Conservation (phyloP, 1,140 invertebrate species). For the Archegozetes longisetosus region DNA sequence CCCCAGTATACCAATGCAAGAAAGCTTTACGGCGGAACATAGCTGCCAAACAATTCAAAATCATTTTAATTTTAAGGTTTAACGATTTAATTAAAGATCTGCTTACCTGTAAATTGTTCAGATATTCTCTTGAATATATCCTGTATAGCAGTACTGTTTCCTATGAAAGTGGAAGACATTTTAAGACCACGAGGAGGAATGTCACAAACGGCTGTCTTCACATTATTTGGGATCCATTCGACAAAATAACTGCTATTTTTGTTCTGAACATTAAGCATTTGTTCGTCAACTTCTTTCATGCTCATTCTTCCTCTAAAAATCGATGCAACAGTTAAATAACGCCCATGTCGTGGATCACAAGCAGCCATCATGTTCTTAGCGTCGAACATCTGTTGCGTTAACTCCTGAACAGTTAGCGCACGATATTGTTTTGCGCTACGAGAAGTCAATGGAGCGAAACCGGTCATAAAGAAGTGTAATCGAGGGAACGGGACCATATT, state of each 20-base stretch:
- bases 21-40: slow-evolving; percentile 22
- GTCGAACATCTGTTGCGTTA: slow-evolving; percentile 68
- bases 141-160: slow-evolving; percentile 71
- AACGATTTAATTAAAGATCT: background rate
- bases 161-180: slow-evolving; percentile 82
- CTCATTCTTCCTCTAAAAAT: slow-evolving; percentile 38
- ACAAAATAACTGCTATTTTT: slow-evolving; percentile 47
- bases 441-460: slow-evolving; percentile 63
- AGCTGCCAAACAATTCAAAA: slow-evolving; percentile 43
- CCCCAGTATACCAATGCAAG: slow-evolving; percentile 37
- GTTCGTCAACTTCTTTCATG: slow-evolving; percentile 40
- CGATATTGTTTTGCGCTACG: slow-evolving; percentile 64
- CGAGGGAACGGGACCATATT: slow-evolving; percentile 94
- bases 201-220: slow-evolving; percentile 70
- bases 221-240: slow-evolving; percentile 51
- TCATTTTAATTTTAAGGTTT: too few species aligned
- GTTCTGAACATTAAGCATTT: slow-evolving; percentile 45
- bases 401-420: slow-evolving; percentile 61
- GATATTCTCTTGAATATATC: slow-evolving; percentile 59
- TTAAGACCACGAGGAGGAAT: slow-evolving; percentile 76
- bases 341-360: slow-evolving; percentile 49
- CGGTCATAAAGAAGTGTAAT: slow-evolving; percentile 63
- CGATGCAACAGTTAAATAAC: slow-evolving; percentile 49
- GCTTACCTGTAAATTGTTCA: slow-evolving; percentile 46
- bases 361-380: slow-evolving; percentile 58